Percentiles rank a stretch among this genome's conserved stretches.
Conservation (phyloP, 1,140 invertebrate species). For the Nomia melanderi region DNA sequence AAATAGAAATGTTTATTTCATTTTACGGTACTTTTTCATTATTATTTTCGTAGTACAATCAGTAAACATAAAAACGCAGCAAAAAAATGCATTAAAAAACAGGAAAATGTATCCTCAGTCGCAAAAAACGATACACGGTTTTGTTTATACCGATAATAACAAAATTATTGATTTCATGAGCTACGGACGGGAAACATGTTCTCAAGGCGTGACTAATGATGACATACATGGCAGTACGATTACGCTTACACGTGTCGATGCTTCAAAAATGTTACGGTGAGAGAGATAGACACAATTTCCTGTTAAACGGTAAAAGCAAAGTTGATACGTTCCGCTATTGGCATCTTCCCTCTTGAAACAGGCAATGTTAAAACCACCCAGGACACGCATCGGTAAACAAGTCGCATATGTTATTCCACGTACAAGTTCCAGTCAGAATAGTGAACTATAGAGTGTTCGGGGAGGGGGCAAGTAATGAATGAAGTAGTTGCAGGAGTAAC, state of each 20-base stretch:
- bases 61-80: too few relatives aligned
- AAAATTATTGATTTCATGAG: slow-evolving; percentile 10
- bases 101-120: too few relatives aligned
- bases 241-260: background rate
- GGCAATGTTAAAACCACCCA: background rate
- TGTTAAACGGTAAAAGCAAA: background rate
- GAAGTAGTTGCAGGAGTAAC: slow-evolving; percentile 21
- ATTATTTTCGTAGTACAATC: too few relatives aligned
- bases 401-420: background rate
- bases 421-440: background rate
- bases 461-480: slow-evolving; percentile 7
- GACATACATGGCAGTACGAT: slow-evolving; percentile 29
- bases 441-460: too few relatives aligned
- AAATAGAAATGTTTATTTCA: too few relatives aligned
- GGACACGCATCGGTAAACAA: background rate
- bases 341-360: background rate
- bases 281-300: slow-evolving; percentile 8
- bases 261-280: slow-evolving; percentile 13
- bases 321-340: too few relatives aligned
- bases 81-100: too few relatives aligned
- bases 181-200: background rate
- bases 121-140: too few relatives aligned
- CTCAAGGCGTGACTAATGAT: slow-evolving; percentile 24
- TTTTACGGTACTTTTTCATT: too few relatives aligned
- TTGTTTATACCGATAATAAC: too few relatives aligned